Percentiles rank a stretch among this genome's conserved stretches.
Evolutionary conservation across 2,888 invertebrate species (phyloP).

Genomic region (Chesias legatella): DNA sequence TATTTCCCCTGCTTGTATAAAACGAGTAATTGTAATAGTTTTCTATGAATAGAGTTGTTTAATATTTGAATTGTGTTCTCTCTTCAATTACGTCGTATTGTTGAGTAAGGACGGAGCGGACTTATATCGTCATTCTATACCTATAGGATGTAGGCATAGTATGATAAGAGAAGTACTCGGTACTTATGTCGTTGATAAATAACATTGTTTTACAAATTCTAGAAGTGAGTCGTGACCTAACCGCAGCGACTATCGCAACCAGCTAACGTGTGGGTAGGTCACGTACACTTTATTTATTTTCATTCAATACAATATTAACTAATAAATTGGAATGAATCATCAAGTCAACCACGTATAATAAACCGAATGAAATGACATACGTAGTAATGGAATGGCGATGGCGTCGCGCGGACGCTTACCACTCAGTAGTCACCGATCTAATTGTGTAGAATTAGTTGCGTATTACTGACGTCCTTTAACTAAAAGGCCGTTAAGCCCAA

Average conservation of each 20-base stretch:
- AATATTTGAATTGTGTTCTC: constrained; percentile 32
- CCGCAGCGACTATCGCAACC: constrained; percentile 38
- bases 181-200: constrained; percentile 24
- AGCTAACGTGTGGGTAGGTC: constrained; percentile 63
- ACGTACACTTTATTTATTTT: constrained; percentile 47
- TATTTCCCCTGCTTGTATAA: constrained; percentile 20
- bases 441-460: too few species aligned
- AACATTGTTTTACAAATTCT: constrained; percentile 30
- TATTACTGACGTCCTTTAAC: too few species aligned
- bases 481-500: too few species aligned
- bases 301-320: constrained; percentile 19
- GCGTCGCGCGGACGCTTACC: too few species aligned
- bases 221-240: constrained; percentile 29
- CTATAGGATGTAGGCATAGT: constrained; percentile 33
- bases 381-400: constrained; percentile 1
- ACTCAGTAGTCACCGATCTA: too few species aligned
- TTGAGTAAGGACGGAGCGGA: constrained; percentile 35
- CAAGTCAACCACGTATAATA: constrained; percentile 22
- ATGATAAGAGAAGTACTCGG: constrained; percentile 35
- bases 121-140: constrained; percentile 24
- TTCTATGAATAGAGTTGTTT: constrained; percentile 35
- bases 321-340: constrained; percentile 12
- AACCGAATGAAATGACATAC: constrained; percentile 11
- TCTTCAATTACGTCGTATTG: constrained; percentile 47
- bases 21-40: constrained; percentile 21